phyloP scores from a whole-genome alignment of 2,797 vertebrate species.

The Muscicapa comitata region DNA sequence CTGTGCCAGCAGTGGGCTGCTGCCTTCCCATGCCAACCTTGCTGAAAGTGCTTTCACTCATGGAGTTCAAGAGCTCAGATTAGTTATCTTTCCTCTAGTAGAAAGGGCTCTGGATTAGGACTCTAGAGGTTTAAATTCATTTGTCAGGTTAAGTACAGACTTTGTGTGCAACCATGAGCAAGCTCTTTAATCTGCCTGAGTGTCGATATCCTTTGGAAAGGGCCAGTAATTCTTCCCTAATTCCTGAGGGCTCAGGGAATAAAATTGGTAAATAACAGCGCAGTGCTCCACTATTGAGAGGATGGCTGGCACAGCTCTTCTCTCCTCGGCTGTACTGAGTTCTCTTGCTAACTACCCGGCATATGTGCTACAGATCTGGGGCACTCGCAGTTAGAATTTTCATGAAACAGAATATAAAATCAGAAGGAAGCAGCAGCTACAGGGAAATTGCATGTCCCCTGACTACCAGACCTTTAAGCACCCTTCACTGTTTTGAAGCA shows the following conservation, averaged over 20 bases:
- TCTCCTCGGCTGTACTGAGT: neutral
- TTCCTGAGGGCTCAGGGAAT: neutral
- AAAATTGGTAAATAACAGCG: slow-evolving; percentile 2
- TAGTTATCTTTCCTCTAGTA: neutral
- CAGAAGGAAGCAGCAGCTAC: slow-evolving; percentile 19
- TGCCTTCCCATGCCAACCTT: neutral
- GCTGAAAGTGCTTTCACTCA: neutral
- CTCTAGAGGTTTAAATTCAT: neutral
- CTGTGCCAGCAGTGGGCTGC: neutral
- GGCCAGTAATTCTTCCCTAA: neutral
- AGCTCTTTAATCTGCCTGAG: neutral
- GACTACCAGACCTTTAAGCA: slow-evolving; percentile 6
- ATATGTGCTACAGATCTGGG: neutral
- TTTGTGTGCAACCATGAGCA: neutral
- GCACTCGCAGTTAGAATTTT: neutral
- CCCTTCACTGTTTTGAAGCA: slow-evolving; percentile 5
- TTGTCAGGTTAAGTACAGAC: slow-evolving; percentile 23
- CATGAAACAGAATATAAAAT: slow-evolving; percentile 45
- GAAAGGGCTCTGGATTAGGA: slow-evolving; percentile 1
- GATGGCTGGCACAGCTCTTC: neutral
- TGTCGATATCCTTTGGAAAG: neutral
- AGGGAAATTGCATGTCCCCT: neutral
- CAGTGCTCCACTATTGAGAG: neutral
- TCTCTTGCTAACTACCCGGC: neutral
- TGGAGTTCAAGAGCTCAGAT: neutral